Evolutionary conservation across 1,140 invertebrate genomes (phyloP).

Genomic region (Fopius arisanus): DNA sequence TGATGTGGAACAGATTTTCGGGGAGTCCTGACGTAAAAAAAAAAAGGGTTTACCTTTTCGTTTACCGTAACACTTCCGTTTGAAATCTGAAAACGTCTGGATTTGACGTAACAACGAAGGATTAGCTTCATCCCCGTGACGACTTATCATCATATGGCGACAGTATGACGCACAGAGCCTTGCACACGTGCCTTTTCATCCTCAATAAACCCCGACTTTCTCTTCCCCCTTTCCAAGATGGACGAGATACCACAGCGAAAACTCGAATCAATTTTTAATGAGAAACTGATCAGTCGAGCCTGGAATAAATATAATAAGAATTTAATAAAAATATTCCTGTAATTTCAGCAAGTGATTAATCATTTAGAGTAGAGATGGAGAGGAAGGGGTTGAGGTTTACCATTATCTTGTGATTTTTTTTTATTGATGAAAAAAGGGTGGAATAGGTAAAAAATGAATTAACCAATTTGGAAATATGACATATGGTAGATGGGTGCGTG

Average conservation of each 20-base stretch:
- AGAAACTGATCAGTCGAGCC: too few species aligned
- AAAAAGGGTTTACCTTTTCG: not conserved
- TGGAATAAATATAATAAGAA: too few species aligned
- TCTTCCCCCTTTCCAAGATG: not conserved
- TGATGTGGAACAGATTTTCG: not conserved
- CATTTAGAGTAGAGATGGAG: too few species aligned
- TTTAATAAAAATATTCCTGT: too few species aligned
- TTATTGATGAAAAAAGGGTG: not conserved
- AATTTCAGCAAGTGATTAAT: too few species aligned
- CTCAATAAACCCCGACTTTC: not conserved
- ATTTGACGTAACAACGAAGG: not conserved
- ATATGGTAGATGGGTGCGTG: not conserved
- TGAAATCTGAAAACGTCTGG: not conserved
- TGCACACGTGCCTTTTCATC: not conserved
- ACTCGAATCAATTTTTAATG: too few species aligned
- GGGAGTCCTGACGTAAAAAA: not conserved
- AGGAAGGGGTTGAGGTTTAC: too few species aligned
- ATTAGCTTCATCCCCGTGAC: not conserved
- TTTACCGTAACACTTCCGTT: not conserved
- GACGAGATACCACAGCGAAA: too few species aligned
- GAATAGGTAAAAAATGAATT: not conserved
- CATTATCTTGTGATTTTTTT: too few species aligned
- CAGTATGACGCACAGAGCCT: not conserved
- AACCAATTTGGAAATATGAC: not conserved
- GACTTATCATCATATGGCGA: constrained; percentile 8